These are phyloP conservation scores for Drosophila macrospina DNA, from an alignment of 2,888 invertebrate species.

Conservation along the genomic window DNA sequence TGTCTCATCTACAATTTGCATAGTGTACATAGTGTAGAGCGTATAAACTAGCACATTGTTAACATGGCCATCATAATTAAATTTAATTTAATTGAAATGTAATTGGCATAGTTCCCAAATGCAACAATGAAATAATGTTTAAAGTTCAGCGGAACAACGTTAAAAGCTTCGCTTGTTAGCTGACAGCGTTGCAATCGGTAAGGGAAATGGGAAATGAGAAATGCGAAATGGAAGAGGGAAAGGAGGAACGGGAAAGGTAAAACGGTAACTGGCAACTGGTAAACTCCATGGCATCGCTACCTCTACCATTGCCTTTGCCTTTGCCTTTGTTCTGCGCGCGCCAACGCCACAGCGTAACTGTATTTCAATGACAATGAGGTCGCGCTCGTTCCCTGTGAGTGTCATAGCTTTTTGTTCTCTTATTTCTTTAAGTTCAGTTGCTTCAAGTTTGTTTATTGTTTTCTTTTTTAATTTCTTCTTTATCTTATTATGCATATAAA, in stretches of 20 bases:
- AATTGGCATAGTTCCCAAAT: constrained; percentile 59
- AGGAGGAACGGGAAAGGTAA: constrained; percentile 7
- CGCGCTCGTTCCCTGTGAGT: constrained; percentile 49
- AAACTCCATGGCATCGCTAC: constrained; percentile 32
- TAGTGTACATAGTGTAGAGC: constrained; percentile 12
- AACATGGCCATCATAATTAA: constrained; percentile 20
- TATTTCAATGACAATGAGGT: constrained; percentile 77
- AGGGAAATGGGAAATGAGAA: constrained; percentile 14
- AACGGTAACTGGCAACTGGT: constrained; percentile 35
- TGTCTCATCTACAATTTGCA: constrained; percentile 32
- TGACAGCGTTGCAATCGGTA: constrained; percentile 12
- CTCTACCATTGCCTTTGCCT: no score
- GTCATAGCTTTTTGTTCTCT: constrained; percentile 37
- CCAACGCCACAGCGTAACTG: constrained; percentile 59
- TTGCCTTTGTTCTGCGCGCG: constrained; percentile 33
- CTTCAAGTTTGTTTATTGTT: constrained; percentile 14
- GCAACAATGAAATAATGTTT: constrained; percentile 35
- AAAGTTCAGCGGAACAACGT: constrained; percentile 49
- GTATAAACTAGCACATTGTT: no score
- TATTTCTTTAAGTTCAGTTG: constrained; percentile 34
- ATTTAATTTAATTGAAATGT: constrained; percentile 37
- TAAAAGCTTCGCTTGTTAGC: constrained; percentile 54
- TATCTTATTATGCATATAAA: constrained; percentile 36
- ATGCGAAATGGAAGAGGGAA: constrained; percentile 9
- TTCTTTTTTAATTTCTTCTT: constrained; percentile 32